Percentiles rank a stretch among this genome's conserved stretches.
These are phyloP conservation scores for Calidris pygmaea DNA, from an alignment of 2,113 vertebrate genomes.

Conservation along the genomic window DNA sequence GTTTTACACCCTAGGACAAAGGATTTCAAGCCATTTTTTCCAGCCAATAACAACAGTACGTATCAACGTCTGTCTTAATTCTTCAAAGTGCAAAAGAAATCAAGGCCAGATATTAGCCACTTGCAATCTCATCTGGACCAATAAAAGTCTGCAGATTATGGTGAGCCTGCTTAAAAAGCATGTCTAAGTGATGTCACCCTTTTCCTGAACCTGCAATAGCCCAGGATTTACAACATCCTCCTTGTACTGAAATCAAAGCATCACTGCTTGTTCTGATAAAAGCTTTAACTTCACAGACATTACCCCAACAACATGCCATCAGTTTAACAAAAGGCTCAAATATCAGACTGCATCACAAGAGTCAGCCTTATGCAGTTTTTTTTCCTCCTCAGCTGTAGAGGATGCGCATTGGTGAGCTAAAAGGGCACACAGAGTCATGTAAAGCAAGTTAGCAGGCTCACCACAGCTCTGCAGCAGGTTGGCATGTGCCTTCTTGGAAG, in stretches of 20 bases:
- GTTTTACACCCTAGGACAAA: neutral
- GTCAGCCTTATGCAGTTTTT: neutral
- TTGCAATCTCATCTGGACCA: conserved; percentile 46
- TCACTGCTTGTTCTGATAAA: conserved; percentile 25
- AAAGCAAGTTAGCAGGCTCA: neutral
- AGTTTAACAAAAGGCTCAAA: conserved; percentile 38
- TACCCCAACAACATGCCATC: neutral
- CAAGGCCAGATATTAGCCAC: neutral
- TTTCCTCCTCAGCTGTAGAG: neutral
- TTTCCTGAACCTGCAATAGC: conserved; percentile 17
- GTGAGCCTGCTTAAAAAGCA: conserved; percentile 16
- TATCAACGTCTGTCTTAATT: neutral
- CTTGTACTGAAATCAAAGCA: conserved; percentile 57
- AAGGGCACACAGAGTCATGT: neutral
- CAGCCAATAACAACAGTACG: neutral
- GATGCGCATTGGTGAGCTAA: neutral
- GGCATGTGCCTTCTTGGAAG: neutral
- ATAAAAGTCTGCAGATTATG: conserved; percentile 11
- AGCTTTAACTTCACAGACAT: conserved; percentile 22
- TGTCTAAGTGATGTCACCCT: conserved; percentile 39
- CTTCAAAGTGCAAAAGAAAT: conserved; percentile 19
- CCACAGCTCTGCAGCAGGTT: neutral
- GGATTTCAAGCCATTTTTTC: conserved; percentile 2
- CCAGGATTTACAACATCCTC: conserved; percentile 50
- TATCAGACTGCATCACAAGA: neutral